Evolutionary conservation across 2,113 vertebrate genomes (phyloP), one percentile per base, ranked within the genome.

Genomic region (Pseudois nayaur): DNA sequence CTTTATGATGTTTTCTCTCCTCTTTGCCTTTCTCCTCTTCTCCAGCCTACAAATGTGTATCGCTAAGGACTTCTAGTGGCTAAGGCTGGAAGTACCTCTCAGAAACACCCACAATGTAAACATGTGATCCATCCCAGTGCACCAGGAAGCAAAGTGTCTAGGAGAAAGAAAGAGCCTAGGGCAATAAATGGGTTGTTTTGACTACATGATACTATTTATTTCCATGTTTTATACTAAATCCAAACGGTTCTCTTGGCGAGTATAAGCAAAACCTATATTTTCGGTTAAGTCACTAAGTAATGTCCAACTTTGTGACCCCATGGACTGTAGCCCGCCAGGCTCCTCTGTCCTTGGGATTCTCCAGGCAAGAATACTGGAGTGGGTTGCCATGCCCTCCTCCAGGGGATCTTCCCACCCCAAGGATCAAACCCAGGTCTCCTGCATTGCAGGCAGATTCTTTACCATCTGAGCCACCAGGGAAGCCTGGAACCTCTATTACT

Each of bases 41-140:
- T 81, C 54, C 57, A 52, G 43, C 76, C 67, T 57, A 64, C 81
- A 93, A 93, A 64, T 55, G 71, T 93, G 95, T 89, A 40, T 96
- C 84, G 27, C 98, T 97, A 97, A 96, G 96, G 98, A 97, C 98
- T 98, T 98, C 98, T 98, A 97, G 97, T 91, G 98, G 97, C 91
- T 91, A 19, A 84, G 33, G 13, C 62, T 91, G 95, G 97, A 98
- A 98, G 40, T 95, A 62, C 91, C 33, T 64, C 52, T 64, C 67
- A 91, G 93, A 88, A 87, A 50, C 25, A 23, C 25, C 91, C 76
- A 59, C n/a, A 8, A 0, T 60, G 33, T 11, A 52, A 94, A 12
- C 71, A 31, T 3, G 5, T 4, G 3, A 45, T 74, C 25, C 45
- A 6, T n/a, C 21, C 6, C 8, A 1, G 13, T 5, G 8, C 21